Conservation (phyloP, 2,888 invertebrate species). For the Herminia tarsipennalis region DNA sequence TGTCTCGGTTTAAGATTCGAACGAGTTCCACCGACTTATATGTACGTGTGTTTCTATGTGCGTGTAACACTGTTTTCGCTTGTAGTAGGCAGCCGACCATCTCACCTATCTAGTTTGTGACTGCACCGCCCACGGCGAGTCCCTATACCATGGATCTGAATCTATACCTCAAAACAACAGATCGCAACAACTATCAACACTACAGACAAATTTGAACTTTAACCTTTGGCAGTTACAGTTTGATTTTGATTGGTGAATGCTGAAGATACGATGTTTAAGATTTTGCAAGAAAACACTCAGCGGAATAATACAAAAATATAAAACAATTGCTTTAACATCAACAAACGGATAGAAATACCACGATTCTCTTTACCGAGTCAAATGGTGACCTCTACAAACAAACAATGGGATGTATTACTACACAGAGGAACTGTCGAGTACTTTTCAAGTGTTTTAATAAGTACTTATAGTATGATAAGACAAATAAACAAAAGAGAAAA, state of each 20-base stretch:
- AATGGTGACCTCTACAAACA: constrained; percentile 43
- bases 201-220: constrained; percentile 19
- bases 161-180: constrained; percentile 24
- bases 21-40: too few relatives aligned
- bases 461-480: too few relatives aligned
- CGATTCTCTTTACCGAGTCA: constrained; percentile 53
- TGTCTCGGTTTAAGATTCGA: too few relatives aligned
- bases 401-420: constrained; percentile 45
- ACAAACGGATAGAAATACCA: constrained; percentile 63
- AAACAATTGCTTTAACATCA: constrained; percentile 77
- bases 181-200: background rate
- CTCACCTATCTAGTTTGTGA: too few relatives aligned
- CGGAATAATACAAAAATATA: constrained; percentile 70
- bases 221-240: background rate
- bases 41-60: too few relatives aligned
- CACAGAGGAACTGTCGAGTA: constrained; percentile 16
- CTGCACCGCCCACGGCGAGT: constrained; percentile 80
- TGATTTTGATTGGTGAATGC: background rate
- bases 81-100: too few relatives aligned
- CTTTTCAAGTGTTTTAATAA: too few relatives aligned
- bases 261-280: background rate
- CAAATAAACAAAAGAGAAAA: too few relatives aligned
- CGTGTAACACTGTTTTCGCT: too few relatives aligned
- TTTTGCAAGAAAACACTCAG: constrained; percentile 12
- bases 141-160: constrained; percentile 58